phyloP scores from a whole-genome alignment of 2,888 invertebrate species.

The Eupithecia vulgata region DNA sequence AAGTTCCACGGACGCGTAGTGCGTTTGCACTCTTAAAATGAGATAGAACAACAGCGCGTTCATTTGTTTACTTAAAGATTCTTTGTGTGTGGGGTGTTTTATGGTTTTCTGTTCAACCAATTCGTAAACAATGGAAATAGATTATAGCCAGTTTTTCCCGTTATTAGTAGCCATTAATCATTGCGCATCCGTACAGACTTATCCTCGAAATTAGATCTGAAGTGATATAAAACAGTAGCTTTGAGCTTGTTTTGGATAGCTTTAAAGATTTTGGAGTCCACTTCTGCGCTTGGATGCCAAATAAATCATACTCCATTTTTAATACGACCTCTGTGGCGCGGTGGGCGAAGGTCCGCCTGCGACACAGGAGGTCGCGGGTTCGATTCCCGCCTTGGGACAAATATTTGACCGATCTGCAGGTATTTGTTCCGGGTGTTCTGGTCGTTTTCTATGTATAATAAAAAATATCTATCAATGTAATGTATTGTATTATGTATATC shows the following conservation, averaged over 20 bases:
- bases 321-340: too few relatives aligned
- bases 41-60: conserved; percentile 82
- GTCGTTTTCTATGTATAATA: too few relatives aligned
- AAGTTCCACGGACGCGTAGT: too few relatives aligned
- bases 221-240: conserved; percentile 49
- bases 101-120: conserved; percentile 83
- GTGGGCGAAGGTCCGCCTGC: too few relatives aligned
- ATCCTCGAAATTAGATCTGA: conserved; percentile 77
- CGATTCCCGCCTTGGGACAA: too few relatives aligned
- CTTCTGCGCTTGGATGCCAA: neutral
- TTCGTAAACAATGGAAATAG: conserved; percentile 83
- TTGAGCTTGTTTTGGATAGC: conserved; percentile 19
- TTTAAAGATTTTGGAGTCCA: neutral
- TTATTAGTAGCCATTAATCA: conserved; percentile 82
- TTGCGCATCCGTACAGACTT: conserved; percentile 73
- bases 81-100: conserved; percentile 77
- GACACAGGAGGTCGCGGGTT: too few relatives aligned
- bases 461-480: too few relatives aligned
- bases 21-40: conserved; percentile 53
- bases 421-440: too few relatives aligned
- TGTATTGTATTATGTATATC: too few relatives aligned
- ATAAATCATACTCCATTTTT: neutral
- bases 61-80: conserved; percentile 72
- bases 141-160: conserved; percentile 83
- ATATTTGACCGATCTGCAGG: too few relatives aligned